These are phyloP conservation scores for Centropristis striata DNA, from an alignment of 2,113 vertebrate genomes.

Conservation along the genomic window DNA sequence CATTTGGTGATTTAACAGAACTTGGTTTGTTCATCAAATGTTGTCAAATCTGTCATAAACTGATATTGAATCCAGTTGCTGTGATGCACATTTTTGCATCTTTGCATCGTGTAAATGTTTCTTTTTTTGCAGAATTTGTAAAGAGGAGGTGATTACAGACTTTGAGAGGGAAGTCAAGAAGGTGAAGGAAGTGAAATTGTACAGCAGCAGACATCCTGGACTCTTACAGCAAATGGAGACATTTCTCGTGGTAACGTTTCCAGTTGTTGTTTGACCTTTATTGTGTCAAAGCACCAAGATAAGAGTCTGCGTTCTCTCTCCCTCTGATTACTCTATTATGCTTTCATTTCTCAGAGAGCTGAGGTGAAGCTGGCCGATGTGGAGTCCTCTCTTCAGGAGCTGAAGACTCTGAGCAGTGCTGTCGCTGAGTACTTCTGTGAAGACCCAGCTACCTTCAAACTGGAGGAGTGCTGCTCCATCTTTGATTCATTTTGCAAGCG, in stretches of 20 bases:
- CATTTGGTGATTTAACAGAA: background rate
- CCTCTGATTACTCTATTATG: background rate
- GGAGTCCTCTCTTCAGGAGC: slow-evolving; percentile 66
- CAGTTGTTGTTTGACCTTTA: background rate
- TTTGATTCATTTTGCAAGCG: slow-evolving; percentile 85
- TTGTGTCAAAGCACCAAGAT: background rate
- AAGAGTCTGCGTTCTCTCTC: background rate
- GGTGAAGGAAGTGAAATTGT: slow-evolving; percentile 77
- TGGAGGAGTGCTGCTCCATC: slow-evolving; percentile 87
- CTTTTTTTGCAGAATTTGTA: slow-evolving; percentile 73
- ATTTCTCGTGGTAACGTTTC: slow-evolving; percentile 77
- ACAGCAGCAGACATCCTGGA: slow-evolving; percentile 66
- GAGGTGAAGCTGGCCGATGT: slow-evolving; percentile 73
- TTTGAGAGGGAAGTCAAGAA: slow-evolving; percentile 79
- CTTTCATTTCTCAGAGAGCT: slow-evolving; percentile 71
- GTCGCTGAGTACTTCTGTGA: slow-evolving; percentile 87
- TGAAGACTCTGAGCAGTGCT: slow-evolving; percentile 64
- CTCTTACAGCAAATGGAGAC: slow-evolving; percentile 77
- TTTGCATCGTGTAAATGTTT: too few species aligned
- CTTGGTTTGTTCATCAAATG: background rate
- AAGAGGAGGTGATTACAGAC: slow-evolving; percentile 82
- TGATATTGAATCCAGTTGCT: background rate
- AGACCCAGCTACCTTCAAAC: slow-evolving; percentile 81
- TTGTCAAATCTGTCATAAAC: background rate
- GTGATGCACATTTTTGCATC: background rate